These are phyloP conservation scores for Seriola aureovittata DNA, from an alignment of 2,113 vertebrate species.

Conservation along the genomic window DNA sequence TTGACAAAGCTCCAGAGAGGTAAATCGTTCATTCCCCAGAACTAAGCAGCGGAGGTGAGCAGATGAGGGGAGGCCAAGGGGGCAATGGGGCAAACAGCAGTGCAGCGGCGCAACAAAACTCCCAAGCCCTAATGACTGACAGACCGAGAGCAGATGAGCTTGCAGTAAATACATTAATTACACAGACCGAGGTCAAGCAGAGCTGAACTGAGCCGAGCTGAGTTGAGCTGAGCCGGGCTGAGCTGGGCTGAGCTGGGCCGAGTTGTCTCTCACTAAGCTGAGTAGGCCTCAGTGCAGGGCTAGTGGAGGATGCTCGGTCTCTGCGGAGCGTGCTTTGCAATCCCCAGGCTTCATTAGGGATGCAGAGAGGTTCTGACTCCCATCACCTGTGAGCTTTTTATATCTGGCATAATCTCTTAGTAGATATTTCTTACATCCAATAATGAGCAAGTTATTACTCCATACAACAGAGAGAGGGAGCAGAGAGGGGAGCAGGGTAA, in stretches of 20 bases:
- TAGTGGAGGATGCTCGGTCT: constrained; percentile 59
- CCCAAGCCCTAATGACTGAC: constrained; percentile 65
- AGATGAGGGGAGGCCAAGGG: constrained; percentile 52
- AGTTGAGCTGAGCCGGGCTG: constrained; percentile 36
- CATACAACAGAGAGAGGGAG: constrained; percentile 71
- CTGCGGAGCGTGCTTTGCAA: constrained; percentile 61
- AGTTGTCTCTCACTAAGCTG: constrained; percentile 51
- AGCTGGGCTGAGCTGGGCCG: constrained; percentile 35
- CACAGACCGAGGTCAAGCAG: constrained; percentile 63
- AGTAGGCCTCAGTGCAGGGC: constrained; percentile 53
- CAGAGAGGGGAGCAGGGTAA: constrained; percentile 30
- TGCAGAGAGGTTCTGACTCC: constrained; percentile 78
- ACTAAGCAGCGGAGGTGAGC: constrained; percentile 52
- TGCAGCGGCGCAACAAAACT: constrained; percentile 45
- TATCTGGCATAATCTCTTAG: constrained; percentile 84
- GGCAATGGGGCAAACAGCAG: constrained; percentile 38
- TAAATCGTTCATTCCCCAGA: constrained; percentile 47
- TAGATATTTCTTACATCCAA: constrained; percentile 82
- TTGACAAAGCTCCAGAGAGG: constrained; percentile 48
- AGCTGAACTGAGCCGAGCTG: constrained; percentile 56
- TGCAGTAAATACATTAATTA: constrained; percentile 77
- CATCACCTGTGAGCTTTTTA: constrained; percentile 82
- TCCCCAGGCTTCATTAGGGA: constrained; percentile 80
- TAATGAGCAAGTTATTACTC: constrained; percentile 84
- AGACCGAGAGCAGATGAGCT: constrained; percentile 59